These are phyloP conservation scores for Sphinx pinastri DNA, from an alignment of 2,888 invertebrate genomes.

Conservation along the genomic window DNA sequence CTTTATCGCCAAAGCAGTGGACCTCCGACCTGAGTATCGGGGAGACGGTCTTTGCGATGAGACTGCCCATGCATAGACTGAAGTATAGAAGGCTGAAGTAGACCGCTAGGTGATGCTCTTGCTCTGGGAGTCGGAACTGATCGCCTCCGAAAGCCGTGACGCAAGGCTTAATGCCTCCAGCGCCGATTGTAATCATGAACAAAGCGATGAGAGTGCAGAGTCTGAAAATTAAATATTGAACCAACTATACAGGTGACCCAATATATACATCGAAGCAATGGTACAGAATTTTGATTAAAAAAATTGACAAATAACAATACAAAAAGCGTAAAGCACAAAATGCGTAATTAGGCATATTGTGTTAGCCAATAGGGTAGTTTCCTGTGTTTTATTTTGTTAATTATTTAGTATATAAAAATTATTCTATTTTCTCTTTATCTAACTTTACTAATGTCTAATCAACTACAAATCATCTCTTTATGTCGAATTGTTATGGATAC, in stretches of 20 bases:
- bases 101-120: constrained; percentile 85
- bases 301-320: too few relatives aligned
- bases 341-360: too few relatives aligned
- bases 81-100: constrained; percentile 93
- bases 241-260: background rate
- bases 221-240: constrained; percentile 58
- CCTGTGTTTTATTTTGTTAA: too few relatives aligned
- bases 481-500: too few relatives aligned
- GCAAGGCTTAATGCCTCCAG: constrained; percentile 93
- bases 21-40: constrained; percentile 89
- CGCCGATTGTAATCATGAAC: constrained; percentile 88
- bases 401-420: too few relatives aligned
- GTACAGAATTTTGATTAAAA: background rate
- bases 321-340: too few relatives aligned
- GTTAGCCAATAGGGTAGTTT: too few relatives aligned
- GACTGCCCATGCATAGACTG: constrained; percentile 85
- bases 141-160: constrained; percentile 93
- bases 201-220: constrained; percentile 87
- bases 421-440: too few relatives aligned
- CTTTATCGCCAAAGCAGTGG: constrained; percentile 86
- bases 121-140: constrained; percentile 87
- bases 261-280: background rate
- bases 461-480: too few relatives aligned
- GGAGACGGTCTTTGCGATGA: constrained; percentile 89
- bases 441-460: too few relatives aligned